Conservation (phyloP, 1,140 invertebrate species). For the Drosophila triauraria region DNA sequence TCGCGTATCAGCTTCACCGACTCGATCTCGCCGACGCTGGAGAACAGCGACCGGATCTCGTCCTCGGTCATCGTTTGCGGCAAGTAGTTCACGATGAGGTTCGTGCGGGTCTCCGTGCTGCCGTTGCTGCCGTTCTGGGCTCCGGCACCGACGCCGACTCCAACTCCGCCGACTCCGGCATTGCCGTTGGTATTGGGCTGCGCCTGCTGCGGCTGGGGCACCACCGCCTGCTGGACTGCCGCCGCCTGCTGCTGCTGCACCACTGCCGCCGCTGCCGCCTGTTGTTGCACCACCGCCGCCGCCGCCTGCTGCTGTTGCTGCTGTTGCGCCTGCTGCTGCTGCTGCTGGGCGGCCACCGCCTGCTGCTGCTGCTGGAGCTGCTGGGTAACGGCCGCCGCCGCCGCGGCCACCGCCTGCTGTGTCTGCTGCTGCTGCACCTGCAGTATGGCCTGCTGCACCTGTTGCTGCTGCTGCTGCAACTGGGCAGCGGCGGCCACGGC, state of each 20-base stretch:
- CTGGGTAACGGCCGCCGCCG: constrained; percentile 79
- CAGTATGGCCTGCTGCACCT: constrained; percentile 83
- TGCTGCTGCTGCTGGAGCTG: constrained; percentile 75
- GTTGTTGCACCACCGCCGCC: constrained; percentile 71
- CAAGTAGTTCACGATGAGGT: constrained; percentile 96
- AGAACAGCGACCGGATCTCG: constrained; percentile 93
- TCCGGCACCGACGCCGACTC: constrained; percentile 2
- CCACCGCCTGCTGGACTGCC: constrained; percentile 63
- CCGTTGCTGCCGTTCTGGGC: constrained; percentile 79
- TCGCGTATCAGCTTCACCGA: constrained; percentile 96
- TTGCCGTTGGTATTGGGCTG: constrained; percentile 75
- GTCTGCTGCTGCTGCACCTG: constrained; percentile 84
- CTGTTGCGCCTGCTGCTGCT: constrained; percentile 50
- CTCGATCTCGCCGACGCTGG: constrained; percentile 94
- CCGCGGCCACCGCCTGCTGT: constrained; percentile 89
- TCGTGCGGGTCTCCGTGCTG: constrained; percentile 86
- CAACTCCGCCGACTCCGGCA: constrained; percentile 23
- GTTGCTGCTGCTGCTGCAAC: constrained; percentile 85
- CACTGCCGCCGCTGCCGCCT: constrained; percentile 49
- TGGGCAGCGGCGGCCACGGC: constrained; percentile 89
- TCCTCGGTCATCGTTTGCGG: constrained; percentile 97
- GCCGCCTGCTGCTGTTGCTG: constrained; percentile 61
- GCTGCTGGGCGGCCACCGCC: constrained; percentile 57
- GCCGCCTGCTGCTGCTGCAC: constrained; percentile 61
- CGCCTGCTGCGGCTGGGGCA: constrained; percentile 75